Percentiles rank a stretch among this genome's conserved stretches.
Conservation (phyloP, 2,888 invertebrate genomes). For the Tigriopus californicus region DNA sequence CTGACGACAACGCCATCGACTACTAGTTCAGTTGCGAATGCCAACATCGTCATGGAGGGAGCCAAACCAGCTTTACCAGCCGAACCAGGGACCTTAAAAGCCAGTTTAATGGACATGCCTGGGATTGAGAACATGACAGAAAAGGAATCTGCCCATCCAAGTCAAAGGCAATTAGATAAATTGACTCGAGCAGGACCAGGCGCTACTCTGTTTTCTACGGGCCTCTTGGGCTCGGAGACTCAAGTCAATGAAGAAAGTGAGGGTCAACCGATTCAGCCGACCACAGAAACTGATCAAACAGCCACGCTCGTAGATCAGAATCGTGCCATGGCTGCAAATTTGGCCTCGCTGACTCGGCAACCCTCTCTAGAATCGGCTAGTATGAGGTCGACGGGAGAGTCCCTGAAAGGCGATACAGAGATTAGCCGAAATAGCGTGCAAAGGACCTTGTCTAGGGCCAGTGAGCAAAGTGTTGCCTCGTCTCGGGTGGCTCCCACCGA, state of each 20-base stretch:
- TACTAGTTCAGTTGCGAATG: constrained; percentile 18
- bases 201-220: constrained; percentile 1
- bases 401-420: no score
- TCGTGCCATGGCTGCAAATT: no score
- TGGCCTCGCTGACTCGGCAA: not conserved
- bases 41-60: constrained; percentile 45
- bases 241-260: not conserved
- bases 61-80: constrained; percentile 64
- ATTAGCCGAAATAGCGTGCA: no score
- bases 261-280: not conserved
- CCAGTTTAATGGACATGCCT: constrained; percentile 22
- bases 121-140: constrained; percentile 85
- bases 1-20: constrained; percentile 19
- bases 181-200: constrained; percentile 20
- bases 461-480: not conserved
- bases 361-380: not conserved
- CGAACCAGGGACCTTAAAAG: constrained; percentile 53
- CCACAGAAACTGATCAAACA: not conserved
- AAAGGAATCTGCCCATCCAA: constrained; percentile 70
- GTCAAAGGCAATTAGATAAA: constrained; percentile 26
- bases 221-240: not conserved
- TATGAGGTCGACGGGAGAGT: not conserved
- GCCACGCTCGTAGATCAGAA: not conserved
- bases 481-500: constrained; percentile 14
- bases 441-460: not conserved